Base-by-base conservation (phyloP, 1,140 invertebrate species). In the Carposina sasakii region DNA sequence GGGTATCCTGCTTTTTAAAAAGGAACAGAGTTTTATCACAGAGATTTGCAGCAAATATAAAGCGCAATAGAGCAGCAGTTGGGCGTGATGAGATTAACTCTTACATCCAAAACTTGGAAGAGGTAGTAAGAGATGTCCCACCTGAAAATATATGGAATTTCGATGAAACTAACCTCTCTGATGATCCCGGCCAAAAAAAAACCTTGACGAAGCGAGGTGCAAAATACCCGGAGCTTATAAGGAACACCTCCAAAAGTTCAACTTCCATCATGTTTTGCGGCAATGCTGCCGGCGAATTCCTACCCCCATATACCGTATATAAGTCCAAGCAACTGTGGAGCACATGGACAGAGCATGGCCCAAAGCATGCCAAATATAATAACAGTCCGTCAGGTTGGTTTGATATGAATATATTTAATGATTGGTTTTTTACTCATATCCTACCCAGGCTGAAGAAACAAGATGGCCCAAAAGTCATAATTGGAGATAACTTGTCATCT, bases 141-240 rank as follows among this genome's bases (percentile, higher is more conserved):
- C 45, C 55, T 15, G 46, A 49, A n/a, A 57, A 57, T 21, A 48
- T 60, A 17, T 50, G 62, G 28, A 76, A 77, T 45, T 84, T 71
- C 52, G 79, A 81, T 59, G 78, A 84, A 52, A 86, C 76, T 60
- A 73, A 85, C 60, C 31, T 86, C 1, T 57, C 48, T 1, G 81
- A 84, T 61, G 76, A 84, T 43, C 78, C 78, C 6, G 71, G 71
- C 2, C 45, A 39, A 34, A 65, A 63, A 39, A 71, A 69, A 63
- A 40, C 61, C 20, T 45, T 83, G 23, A 55, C 63, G 23, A 60
- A 60, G 52, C 41, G 75, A 52, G 77, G 77, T 6, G 33, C 21
- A 3, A 76, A 76, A 60, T 63, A 82, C 57, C 63, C 71, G 9
- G 73, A 82, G 58, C 58, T 55, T 19, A 57, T 81, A 12, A 48